A percentile compares a stretch with the other conserved stretches of the same genome.
Conservation (phyloP, 2,888 invertebrate species). For the Drosophila paramelanica region DNA sequence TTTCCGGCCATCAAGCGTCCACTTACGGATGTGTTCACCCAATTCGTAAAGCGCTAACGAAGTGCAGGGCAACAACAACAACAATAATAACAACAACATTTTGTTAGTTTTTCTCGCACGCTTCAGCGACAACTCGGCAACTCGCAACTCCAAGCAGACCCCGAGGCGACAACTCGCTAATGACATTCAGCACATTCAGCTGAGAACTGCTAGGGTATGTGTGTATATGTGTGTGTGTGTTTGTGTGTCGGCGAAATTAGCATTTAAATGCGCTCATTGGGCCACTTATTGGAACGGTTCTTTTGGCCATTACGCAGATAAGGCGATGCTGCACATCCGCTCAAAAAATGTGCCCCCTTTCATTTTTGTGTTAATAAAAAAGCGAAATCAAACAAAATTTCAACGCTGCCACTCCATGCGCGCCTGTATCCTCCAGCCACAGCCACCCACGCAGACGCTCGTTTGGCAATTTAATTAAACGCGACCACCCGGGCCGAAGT, state of each 20-base stretch:
- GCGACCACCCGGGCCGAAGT: slow-evolving; percentile 60
- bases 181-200: slow-evolving; percentile 63
- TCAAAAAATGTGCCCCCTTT: background rate
- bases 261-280: slow-evolving; percentile 64
- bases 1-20: slow-evolving; percentile 79
- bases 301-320: slow-evolving; percentile 40
- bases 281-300: slow-evolving; percentile 52
- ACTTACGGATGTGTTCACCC: slow-evolving; percentile 66
- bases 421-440: background rate
- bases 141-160: slow-evolving; percentile 44
- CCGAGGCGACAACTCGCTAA: slow-evolving; percentile 71
- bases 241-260: slow-evolving; percentile 51
- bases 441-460: slow-evolving; percentile 52
- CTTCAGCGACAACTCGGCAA: slow-evolving; percentile 43
- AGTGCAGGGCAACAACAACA: slow-evolving; percentile 35
- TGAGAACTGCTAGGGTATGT: slow-evolving; percentile 17
- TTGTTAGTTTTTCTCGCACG: slow-evolving; percentile 64
- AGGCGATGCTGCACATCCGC: slow-evolving; percentile 48
- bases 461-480: slow-evolving; percentile 74
- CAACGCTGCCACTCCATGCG: background rate
- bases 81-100: slow-evolving; percentile 28
- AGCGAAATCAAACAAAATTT: slow-evolving; percentile 9
- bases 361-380: slow-evolving; percentile 27
- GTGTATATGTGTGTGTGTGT: slow-evolving; percentile 11
- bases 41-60: slow-evolving; percentile 46